phyloP scores from a whole-genome alignment of 1,140 invertebrate genomes.

The Trissolcus basalis region DNA sequence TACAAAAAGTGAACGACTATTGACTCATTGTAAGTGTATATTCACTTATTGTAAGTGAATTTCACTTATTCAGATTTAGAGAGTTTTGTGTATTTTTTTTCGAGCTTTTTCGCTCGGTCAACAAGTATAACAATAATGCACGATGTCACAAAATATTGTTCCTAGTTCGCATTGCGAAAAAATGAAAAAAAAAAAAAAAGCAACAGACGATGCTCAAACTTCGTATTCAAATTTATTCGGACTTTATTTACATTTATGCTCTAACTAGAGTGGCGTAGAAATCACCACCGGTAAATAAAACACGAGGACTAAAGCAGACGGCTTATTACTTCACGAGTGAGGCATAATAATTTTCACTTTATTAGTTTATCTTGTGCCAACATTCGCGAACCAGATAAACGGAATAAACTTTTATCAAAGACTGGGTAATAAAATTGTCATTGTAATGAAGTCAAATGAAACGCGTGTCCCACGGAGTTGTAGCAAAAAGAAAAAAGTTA shows the following conservation, averaged over 20 bases:
- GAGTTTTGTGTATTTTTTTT: conserved; percentile 14
- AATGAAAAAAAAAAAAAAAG: too few species aligned
- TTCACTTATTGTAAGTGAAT: too few species aligned
- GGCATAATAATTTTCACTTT: conserved; percentile 40
- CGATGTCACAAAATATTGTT: conserved; percentile 41
- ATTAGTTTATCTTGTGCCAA: conserved; percentile 29
- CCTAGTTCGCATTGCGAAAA: not conserved
- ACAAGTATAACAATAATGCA: conserved; percentile 23
- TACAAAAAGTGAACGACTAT: too few species aligned
- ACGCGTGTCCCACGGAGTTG: too few species aligned
- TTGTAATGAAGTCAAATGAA: conserved; percentile 14
- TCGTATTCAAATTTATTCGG: conserved; percentile 42
- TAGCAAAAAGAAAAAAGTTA: too few species aligned
- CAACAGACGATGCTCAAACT: conserved; percentile 13
- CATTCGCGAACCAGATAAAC: conserved; percentile 22
- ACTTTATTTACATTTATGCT: conserved; percentile 42
- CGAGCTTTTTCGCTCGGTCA: conserved; percentile 4
- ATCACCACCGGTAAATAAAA: conserved; percentile 47
- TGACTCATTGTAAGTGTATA: too few species aligned
- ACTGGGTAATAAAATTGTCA: conserved; percentile 21
- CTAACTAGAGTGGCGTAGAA: conserved; percentile 14
- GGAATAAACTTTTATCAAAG: conserved; percentile 41
- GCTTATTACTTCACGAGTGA: conserved; percentile 39
- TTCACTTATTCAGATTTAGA: too few species aligned
- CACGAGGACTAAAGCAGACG: conserved; percentile 17